Conservation (phyloP, 2,797 vertebrate species). For the Rhinophrynus dorsalis region DNA sequence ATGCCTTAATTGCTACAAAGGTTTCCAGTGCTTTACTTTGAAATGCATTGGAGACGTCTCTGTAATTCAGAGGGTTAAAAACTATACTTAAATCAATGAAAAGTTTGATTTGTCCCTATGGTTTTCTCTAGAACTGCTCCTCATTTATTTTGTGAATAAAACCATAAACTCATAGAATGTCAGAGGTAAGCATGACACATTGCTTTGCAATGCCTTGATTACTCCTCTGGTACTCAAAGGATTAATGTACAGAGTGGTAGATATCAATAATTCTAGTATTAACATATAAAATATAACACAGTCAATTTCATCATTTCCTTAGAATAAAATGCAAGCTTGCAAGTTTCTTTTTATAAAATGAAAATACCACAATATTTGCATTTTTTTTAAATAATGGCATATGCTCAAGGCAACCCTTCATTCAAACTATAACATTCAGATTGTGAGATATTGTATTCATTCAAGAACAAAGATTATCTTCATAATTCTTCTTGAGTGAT, state of each 20-base stretch:
- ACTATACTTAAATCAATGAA: conserved; percentile 30
- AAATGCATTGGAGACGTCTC: too few relatives aligned
- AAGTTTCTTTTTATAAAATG: neutral
- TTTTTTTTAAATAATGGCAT: neutral
- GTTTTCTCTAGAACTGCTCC: too few relatives aligned
- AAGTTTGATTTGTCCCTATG: too few relatives aligned
- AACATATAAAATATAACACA: neutral
- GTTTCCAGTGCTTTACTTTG: too few relatives aligned
- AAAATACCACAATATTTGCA: neutral
- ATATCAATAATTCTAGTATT: conserved; percentile 16
- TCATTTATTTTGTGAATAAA: too few relatives aligned
- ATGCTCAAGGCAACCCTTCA: neutral
- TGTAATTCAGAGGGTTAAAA: too few relatives aligned
- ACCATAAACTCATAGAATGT: neutral
- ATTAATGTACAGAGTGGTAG: conserved; percentile 23
- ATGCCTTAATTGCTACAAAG: neutral
- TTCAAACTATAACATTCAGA: neutral
- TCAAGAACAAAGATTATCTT: neutral
- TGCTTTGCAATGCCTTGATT: too few relatives aligned
- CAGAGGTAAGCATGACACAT: too few relatives aligned
- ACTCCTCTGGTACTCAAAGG: too few relatives aligned
- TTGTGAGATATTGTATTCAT: neutral
- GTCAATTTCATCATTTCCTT: neutral
- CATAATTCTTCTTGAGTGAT: conserved; percentile 17
- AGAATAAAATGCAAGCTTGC: neutral